Evolutionary conservation across 2,888 invertebrate genomes (phyloP).

Genomic region (Pachymerium ferrugineum): DNA sequence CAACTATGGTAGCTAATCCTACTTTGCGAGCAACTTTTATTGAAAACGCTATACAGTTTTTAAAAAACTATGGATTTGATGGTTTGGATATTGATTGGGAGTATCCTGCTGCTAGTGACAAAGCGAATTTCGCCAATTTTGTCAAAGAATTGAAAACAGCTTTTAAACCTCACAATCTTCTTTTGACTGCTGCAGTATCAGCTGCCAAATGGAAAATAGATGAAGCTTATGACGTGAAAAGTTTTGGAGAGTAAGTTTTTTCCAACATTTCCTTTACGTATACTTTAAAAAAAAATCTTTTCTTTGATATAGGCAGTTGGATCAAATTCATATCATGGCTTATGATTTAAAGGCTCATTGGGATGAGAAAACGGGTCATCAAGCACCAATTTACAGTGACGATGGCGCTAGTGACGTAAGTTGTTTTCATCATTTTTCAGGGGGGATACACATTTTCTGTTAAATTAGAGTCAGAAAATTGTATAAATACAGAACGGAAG

Average conservation of each 20-base stretch:
- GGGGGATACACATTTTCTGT: too few species aligned
- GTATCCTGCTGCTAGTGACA: conserved; percentile 41
- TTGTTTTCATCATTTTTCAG: too few species aligned
- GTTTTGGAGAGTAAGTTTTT: conserved; percentile 23
- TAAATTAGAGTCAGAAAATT: too few species aligned
- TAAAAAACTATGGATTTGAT: conserved; percentile 42
- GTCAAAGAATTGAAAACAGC: conserved; percentile 30
- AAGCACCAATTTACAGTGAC: not conserved
- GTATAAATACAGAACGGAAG: too few species aligned
- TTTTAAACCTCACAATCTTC: conserved; percentile 5
- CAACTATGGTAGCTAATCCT: conserved; percentile 18
- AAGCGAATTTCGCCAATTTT: conserved; percentile 36
- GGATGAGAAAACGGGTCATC: not conserved
- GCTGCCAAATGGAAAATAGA: conserved; percentile 24
- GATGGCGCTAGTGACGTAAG: too few species aligned
- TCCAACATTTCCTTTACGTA: not conserved
- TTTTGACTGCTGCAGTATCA: conserved; percentile 29
- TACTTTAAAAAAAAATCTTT: not conserved
- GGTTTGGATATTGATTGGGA: conserved; percentile 49
- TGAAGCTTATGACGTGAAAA: conserved; percentile 30
- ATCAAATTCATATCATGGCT: conserved; percentile 29
- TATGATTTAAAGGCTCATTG: conserved; percentile 18
- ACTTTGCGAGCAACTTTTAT: conserved; percentile 37
- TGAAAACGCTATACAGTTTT: conserved; percentile 34
- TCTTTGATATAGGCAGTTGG: not conserved